Percentiles rank a stretch among this genome's conserved stretches.
Conservation (phyloP, 2,113 vertebrate species). For the Callorhinus ursinus region DNA sequence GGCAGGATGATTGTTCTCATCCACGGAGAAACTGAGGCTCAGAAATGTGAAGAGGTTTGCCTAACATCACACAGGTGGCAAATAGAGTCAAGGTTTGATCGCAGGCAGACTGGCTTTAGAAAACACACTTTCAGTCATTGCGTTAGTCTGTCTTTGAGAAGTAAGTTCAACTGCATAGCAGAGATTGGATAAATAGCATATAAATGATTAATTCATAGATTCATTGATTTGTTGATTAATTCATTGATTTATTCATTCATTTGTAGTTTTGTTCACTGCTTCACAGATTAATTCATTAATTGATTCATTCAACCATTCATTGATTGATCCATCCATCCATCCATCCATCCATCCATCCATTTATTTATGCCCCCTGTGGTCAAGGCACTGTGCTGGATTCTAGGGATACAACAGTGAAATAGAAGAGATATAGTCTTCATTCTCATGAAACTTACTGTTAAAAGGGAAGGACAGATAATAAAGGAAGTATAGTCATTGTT, state of each 20-base stretch:
- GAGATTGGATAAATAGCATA: background rate
- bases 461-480: background rate
- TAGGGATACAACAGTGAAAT: background rate
- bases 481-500: background rate
- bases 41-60: background rate
- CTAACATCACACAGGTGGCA: background rate
- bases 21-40: background rate
- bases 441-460: background rate
- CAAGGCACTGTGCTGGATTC: background rate
- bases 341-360: background rate
- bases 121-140: background rate
- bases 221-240: background rate
- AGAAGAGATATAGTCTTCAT: background rate
- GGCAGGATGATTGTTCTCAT: background rate
- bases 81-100: background rate
- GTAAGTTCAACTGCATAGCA: background rate
- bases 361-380: background rate
- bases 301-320: background rate
- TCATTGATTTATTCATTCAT: background rate
- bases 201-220: background rate
- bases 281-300: background rate
- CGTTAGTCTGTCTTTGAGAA: background rate
- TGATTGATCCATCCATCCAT: background rate
- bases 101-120: background rate
- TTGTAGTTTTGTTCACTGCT: background rate